Percentiles rank a stretch among this genome's conserved stretches.
Conservation (phyloP, 37 sponge, comb jelly and placozoan genomes). For the Aplysina aerophoba region DNA sequence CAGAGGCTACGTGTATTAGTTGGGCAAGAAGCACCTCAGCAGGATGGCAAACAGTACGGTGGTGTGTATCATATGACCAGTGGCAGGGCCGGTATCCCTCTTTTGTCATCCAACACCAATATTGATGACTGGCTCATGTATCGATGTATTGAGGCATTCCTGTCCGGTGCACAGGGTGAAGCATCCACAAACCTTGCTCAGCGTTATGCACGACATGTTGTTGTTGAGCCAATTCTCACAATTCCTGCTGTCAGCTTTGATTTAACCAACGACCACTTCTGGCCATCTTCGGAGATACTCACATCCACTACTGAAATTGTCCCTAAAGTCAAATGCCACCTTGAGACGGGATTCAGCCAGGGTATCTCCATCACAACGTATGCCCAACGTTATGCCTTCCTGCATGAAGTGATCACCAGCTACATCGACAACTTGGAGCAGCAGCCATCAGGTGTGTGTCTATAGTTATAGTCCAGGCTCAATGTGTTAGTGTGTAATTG, state of each 20-base stretch:
- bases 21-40: conserved; percentile 26
- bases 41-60: conserved; percentile 29
- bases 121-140: conserved; percentile 68
- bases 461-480: no score
- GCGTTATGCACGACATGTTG: conserved; percentile 40
- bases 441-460: conserved; percentile 8
- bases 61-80: conserved; percentile 63
- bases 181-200: not conserved
- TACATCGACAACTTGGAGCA: conserved; percentile 81
- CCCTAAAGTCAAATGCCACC: conserved; percentile 75
- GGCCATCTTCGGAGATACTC: conserved; percentile 43
- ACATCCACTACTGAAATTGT: not conserved
- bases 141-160: conserved; percentile 60
- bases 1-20: conserved; percentile 45
- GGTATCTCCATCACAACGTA: conserved; percentile 85
- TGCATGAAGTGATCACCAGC: conserved; percentile 80
- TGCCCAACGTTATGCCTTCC: conserved; percentile 91
- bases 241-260: conserved; percentile 67
- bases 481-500: no score
- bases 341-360: conserved; percentile 61
- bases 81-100: conserved; percentile 45
- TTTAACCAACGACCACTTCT: conserved; percentile 82
- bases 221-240: conserved; percentile 59
- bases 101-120: conserved; percentile 33
- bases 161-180: conserved; percentile 25